Percentiles rank a stretch among this genome's conserved stretches.
phyloP scores from a whole-genome alignment of 2,113 vertebrate species.

The Microtus pennsylvanicus region DNA sequence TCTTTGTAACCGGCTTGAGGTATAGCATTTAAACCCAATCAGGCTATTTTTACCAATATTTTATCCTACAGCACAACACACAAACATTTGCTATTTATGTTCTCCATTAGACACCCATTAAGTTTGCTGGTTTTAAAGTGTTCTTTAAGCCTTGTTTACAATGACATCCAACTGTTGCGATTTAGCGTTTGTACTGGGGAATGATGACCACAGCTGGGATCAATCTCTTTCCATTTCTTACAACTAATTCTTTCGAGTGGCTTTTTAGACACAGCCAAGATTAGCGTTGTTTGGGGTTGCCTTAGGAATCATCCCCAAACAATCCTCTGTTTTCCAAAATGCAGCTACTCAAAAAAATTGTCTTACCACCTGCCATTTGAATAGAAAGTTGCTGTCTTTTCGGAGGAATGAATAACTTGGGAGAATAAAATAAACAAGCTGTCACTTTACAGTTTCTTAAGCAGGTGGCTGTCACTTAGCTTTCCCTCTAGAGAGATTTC shows the following conservation, averaged over 20 bases:
- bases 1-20: slow-evolving; percentile 47
- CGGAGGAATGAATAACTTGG: slow-evolving; percentile 1
- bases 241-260: slow-evolving; percentile 22
- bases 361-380: slow-evolving; percentile 6
- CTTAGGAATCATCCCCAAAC: not conserved
- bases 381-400: slow-evolving; percentile 27
- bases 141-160: slow-evolving; percentile 55
- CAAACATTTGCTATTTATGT: slow-evolving; percentile 40
- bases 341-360: slow-evolving; percentile 47
- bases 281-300: slow-evolving; percentile 42
- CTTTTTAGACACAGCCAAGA: slow-evolving; percentile 64
- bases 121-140: slow-evolving; percentile 50
- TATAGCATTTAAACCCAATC: not conserved
- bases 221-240: slow-evolving; percentile 9
- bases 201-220: slow-evolving; percentile 28
- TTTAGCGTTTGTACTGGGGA: not conserved
- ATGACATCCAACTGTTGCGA: slow-evolving; percentile 20
- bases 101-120: slow-evolving; percentile 11
- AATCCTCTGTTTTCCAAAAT: not conserved
- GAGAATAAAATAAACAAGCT: not conserved
- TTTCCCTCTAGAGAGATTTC: not conserved
- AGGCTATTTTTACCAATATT: slow-evolving; percentile 11
- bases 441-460: not conserved
- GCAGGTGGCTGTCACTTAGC: not conserved
- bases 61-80: not conserved